Evolutionary conservation across 2,113 vertebrate species (phyloP).

Genomic region (Muntiacus reevesi): DNA sequence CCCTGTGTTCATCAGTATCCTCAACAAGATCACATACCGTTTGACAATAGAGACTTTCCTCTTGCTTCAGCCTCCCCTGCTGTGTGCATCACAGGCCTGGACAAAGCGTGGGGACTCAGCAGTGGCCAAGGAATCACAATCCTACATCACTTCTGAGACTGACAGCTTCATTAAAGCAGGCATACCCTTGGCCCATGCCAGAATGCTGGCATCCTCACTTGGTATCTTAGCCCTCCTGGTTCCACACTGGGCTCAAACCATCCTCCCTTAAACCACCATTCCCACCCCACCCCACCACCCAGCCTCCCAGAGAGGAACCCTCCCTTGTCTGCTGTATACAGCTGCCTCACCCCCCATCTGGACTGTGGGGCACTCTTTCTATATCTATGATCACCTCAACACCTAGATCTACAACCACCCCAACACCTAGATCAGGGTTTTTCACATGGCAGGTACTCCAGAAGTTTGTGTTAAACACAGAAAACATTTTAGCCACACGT

Average conservation of each 20-base stretch:
- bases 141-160: neutral
- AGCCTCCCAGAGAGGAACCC: rapidly evolving
- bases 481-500: slow-evolving; percentile 27
- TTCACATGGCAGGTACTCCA: neutral
- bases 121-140: neutral
- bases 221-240: neutral
- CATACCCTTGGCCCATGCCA: too few species aligned
- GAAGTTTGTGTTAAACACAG: slow-evolving; percentile 47
- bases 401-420: neutral
- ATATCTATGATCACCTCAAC: neutral
- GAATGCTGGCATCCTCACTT: neutral
- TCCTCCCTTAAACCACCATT: neutral
- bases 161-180: neutral
- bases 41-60: neutral
- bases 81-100: neutral
- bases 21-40: neutral
- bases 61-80: neutral
- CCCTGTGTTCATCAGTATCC: neutral
- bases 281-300: neutral
- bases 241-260: neutral
- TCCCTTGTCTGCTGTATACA: neutral
- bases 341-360: neutral
- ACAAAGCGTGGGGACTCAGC: neutral
- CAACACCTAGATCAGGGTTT: neutral
- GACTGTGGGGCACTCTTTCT: neutral